Conservation (phyloP, 64 coral and sea anemone species). For the Pachyseris speciosa region DNA sequence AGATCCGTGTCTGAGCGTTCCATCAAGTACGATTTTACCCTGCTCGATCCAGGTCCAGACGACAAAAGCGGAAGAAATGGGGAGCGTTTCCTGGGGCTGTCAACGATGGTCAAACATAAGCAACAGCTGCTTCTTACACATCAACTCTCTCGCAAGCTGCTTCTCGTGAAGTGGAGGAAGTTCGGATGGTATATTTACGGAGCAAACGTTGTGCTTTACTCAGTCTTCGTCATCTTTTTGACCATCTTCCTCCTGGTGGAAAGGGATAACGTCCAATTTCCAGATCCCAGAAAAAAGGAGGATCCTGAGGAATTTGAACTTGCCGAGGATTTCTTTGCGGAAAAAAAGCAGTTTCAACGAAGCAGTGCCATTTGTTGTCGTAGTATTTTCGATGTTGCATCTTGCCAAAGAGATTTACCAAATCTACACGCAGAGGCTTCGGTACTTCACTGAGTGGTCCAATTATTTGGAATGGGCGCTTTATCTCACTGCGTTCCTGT, state of each 20-base stretch:
- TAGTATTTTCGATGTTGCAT: conserved; percentile 7
- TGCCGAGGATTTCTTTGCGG: neutral
- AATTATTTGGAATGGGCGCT: conserved; percentile 65
- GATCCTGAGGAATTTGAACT: neutral
- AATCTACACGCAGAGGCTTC: conserved; percentile 45
- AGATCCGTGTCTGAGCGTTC: conserved; percentile 18
- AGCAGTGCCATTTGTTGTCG: neutral
- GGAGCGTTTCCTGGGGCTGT: conserved; percentile 24
- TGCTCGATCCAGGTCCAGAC: conserved; percentile 70
- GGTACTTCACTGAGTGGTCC: conserved; percentile 50
- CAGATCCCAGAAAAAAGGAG: neutral
- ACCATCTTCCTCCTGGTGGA: conserved; percentile 27
- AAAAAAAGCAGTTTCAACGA: conserved; percentile 30
- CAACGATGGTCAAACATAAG: conserved; percentile 55
- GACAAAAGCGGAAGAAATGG: conserved; percentile 29
- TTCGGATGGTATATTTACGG: conserved; percentile 64
- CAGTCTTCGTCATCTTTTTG: conserved; percentile 27
- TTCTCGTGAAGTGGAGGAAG: conserved; percentile 59
- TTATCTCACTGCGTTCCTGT: conserved; percentile 42
- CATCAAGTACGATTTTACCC: conserved; percentile 75
- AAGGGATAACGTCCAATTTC: conserved; percentile 5
- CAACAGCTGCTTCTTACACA: conserved; percentile 62
- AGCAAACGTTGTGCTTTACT: conserved; percentile 23
- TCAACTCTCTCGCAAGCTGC: conserved; percentile 52
- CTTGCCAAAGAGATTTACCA: conserved; percentile 67